A percentile compares a stretch with the other conserved stretches of the same genome.
These are phyloP conservation scores for Raja brachyura DNA, from an alignment of 2,113 vertebrate genomes.

Conservation along the genomic window DNA sequence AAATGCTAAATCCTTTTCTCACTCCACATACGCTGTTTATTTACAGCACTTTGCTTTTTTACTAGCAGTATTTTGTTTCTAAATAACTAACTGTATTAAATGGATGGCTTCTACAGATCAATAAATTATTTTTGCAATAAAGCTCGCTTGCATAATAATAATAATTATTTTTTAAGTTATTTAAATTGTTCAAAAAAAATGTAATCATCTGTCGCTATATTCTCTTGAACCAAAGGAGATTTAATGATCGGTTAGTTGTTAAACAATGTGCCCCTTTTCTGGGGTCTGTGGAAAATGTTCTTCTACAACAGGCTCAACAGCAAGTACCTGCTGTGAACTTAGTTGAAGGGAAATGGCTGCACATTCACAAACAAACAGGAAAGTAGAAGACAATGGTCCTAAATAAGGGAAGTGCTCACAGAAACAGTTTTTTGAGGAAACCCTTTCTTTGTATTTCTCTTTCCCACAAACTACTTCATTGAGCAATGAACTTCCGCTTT, in stretches of 20 bases:
- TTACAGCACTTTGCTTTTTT: no score
- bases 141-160: not conserved
- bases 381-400: conserved; percentile 13
- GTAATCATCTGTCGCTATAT: no score
- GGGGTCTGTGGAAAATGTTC: not conserved
- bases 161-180: not conserved
- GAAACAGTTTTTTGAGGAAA: not conserved
- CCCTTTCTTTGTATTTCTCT: conserved; percentile 15
- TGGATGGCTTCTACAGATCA: not conserved
- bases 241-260: not conserved
- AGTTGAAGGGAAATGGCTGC: not conserved
- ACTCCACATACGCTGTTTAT: no score
- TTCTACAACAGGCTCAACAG: no score
- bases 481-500: conserved; percentile 2
- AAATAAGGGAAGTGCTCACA: not conserved
- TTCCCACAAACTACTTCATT: conserved; percentile 14
- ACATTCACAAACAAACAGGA: conserved; percentile 20
- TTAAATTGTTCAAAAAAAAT: not conserved
- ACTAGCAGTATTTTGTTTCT: no score
- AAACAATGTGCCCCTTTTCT: not conserved
- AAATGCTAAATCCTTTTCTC: no score
- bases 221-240: not conserved
- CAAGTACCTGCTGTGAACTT: not conserved
- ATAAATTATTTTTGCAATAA: not conserved
- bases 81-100: not conserved